Conservation (phyloP, 1,140 invertebrate species). For the Drosophila mayri region DNA sequence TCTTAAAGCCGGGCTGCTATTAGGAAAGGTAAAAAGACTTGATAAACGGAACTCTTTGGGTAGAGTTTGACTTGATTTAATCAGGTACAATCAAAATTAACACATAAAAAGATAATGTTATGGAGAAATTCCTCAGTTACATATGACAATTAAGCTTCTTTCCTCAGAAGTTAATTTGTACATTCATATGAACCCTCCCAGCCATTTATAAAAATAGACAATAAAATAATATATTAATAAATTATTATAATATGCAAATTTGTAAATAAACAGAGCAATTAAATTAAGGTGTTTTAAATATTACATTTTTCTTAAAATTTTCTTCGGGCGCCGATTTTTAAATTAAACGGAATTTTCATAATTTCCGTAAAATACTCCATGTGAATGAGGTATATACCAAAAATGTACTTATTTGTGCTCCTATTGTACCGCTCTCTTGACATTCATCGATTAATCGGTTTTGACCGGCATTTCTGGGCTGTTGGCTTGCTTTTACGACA, state of each 20-base stretch:
- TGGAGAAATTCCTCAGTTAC: neutral
- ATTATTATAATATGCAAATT: neutral
- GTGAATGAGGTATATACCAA: neutral
- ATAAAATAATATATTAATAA: conserved; percentile 23
- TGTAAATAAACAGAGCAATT: neutral
- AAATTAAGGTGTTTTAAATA: neutral
- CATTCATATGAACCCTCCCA: conserved; percentile 2
- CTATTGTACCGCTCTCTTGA: conserved; percentile 17
- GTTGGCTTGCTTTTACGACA: neutral
- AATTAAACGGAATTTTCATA: neutral
- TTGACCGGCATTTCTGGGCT: conserved; percentile 26
- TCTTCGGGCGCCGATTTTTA: too few species aligned
- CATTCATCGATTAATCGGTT: conserved; percentile 23
- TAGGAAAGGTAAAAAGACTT: neutral
- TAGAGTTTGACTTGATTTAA: neutral
- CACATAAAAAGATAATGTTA: neutral
- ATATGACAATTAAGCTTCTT: neutral
- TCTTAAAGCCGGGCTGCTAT: neutral
- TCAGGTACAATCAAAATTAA: conserved; percentile 7
- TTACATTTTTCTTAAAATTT: neutral
- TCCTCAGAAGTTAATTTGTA: neutral
- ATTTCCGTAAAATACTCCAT: neutral
- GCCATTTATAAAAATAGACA: conserved; percentile 11
- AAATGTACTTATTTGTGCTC: neutral
- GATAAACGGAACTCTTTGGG: neutral